These are phyloP conservation scores for Xenus cinereus DNA, from an alignment of 2,113 vertebrate genomes.

Conservation along the genomic window DNA sequence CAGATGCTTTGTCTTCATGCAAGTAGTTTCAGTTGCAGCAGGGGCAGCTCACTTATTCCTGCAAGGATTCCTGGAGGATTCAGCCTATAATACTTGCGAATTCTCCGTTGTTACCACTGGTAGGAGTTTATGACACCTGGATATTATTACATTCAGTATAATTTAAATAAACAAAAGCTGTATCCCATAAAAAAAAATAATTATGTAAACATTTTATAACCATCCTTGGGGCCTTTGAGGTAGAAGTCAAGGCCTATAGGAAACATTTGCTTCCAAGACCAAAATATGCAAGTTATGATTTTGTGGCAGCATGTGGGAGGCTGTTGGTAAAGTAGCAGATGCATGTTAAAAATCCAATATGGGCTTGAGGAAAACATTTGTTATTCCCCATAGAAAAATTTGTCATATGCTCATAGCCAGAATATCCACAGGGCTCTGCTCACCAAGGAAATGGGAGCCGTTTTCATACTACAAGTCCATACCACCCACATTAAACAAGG, in stretches of 20 bases:
- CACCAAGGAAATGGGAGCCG: neutral
- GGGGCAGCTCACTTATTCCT: neutral
- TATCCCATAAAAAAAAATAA: slow-evolving; percentile 10
- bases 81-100: neutral
- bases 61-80: neutral
- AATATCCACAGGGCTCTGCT: neutral
- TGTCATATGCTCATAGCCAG: neutral
- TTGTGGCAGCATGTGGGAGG: neutral
- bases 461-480: neutral
- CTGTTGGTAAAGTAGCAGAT: slow-evolving; percentile 45
- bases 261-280: slow-evolving; percentile 18
- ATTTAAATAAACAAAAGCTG: slow-evolving; percentile 17
- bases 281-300: slow-evolving; percentile 10
- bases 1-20: neutral
- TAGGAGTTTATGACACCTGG: neutral
- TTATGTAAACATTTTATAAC: neutral
- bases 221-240: neutral
- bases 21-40: neutral
- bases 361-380: slow-evolving; percentile 9
- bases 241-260: neutral
- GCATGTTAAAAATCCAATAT: slow-evolving; percentile 26
- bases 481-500: neutral
- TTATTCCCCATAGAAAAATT: slow-evolving; percentile 36
- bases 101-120: neutral
- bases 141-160: neutral